Base-by-base conservation (phyloP, 2,888 invertebrate species). In the Zaprionus obscuricornis region DNA sequence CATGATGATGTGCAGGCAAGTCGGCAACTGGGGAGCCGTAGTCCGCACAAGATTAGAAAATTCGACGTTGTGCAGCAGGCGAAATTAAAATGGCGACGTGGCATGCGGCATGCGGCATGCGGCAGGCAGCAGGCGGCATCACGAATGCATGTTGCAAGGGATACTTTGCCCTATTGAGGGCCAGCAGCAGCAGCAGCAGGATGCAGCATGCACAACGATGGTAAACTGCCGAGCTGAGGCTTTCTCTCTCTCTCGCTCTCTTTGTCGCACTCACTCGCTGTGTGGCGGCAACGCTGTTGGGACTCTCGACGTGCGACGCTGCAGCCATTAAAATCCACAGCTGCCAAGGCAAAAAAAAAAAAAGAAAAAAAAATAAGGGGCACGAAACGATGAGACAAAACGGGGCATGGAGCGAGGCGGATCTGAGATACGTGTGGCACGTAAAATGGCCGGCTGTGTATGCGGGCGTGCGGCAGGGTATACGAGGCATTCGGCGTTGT, bases 31-130 rank as follows among this genome's bases (percentile, higher is more conserved):
- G 83, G 83, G 85, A 81, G 83, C 83, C 85, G 76, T 83, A 83
- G 82, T 83, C 82, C 84, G 82, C 82, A 83, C 74, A 85, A 85
- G 84, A 83, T 83, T 83, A 85, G 82, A 83, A 85, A 83, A 85
- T 83, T 83, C 82, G 76, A 81, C 84, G 84, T 82, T 74, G 81
- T 79, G 81, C 85, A 85, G 81, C 85, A 74, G 84, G 84, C 81
- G 73, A 83, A 85, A 83, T 76, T 75, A 82, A 85, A 85, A 85
- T 82, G 79, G 79, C 75, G 79, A 58, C 63, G 67, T 62, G 69
- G 63, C 57, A 55, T 58, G 60, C 59, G 39, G 45, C 17, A 18
- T 34, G 26, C 34, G 34, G 47, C 29, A 49, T 24, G 22, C 47
- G 8, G 51, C 31, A 40, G 40, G 39, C 20, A 33, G 49, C 18